These are phyloP conservation scores for Argopecten irradians DNA, from an alignment of 1,140 invertebrate genomes.

Conservation along the genomic window DNA sequence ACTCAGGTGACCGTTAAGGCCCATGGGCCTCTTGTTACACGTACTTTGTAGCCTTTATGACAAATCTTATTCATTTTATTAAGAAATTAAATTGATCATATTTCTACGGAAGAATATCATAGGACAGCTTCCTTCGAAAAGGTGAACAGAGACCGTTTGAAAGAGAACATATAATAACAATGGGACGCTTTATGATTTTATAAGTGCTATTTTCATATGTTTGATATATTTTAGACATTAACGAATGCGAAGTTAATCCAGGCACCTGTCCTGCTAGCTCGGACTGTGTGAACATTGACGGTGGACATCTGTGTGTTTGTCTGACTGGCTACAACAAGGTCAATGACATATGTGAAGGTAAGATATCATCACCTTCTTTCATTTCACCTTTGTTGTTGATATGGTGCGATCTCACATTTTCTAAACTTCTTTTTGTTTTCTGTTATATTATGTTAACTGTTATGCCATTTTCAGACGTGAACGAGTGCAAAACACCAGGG, in stretches of 20 bases:
- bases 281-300: slow-evolving; percentile 51
- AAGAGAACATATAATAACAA: background rate
- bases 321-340: slow-evolving; percentile 28
- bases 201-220: background rate
- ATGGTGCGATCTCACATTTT: too few species aligned
- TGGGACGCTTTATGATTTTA: background rate
- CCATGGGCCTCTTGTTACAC: too few species aligned
- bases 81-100: background rate
- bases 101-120: background rate
- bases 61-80: background rate
- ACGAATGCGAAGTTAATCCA: slow-evolving; percentile 51
- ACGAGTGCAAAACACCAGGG: background rate
- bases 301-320: slow-evolving; percentile 51
- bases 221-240: slow-evolving; percentile 44
- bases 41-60: background rate
- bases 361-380: background rate
- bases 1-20: too few species aligned
- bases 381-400: too few species aligned
- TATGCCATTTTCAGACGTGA: background rate
- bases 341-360: slow-evolving; percentile 40
- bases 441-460: too few species aligned
- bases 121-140: too few species aligned
- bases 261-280: slow-evolving; percentile 44
- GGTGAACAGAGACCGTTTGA: background rate
- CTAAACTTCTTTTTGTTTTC: too few species aligned